A percentile compares a stretch with the other conserved stretches of the same genome.
phyloP scores from a whole-genome alignment of 1,140 invertebrate genomes.

The Trinorchestia longiramus region DNA sequence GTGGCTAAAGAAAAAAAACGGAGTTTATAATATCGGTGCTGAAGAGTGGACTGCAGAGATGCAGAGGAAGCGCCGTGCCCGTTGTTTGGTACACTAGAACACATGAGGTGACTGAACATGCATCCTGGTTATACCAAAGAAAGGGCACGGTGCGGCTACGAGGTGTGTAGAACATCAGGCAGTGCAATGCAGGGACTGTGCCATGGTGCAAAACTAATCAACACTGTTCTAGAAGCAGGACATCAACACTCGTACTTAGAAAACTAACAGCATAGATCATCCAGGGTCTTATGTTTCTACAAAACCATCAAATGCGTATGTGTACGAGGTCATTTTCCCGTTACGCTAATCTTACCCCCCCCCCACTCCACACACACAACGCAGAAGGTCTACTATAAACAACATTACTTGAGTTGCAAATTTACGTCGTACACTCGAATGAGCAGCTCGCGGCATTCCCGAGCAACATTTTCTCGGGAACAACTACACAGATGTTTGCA shows the following conservation, averaged over 20 bases:
- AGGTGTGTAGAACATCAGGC: constrained; percentile 19
- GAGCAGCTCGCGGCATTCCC: no score
- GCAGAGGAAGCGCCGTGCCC: constrained; percentile 36
- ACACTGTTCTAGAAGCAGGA: background rate
- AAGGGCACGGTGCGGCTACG: constrained; percentile 34
- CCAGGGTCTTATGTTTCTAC: no score
- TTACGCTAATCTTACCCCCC: no score
- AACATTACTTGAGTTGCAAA: no score
- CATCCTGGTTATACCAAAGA: constrained; percentile 69
- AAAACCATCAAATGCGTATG: no score
- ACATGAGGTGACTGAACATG: constrained; percentile 66
- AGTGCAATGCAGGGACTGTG: background rate
- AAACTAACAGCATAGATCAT: no score
- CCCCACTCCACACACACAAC: no score
- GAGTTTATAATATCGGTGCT: background rate
- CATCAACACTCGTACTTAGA: background rate
- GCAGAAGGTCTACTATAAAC: no score
- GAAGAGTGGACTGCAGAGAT: background rate
- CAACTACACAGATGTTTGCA: no score
- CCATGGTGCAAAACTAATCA: background rate
- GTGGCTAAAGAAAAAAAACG: background rate
- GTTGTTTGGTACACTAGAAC: constrained; percentile 67
- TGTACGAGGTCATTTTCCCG: no score
- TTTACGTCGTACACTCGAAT: no score
- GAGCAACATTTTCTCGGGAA: no score